phyloP scores from a whole-genome alignment of 2,797 vertebrate species.

The Threskiornis aethiopicus region DNA sequence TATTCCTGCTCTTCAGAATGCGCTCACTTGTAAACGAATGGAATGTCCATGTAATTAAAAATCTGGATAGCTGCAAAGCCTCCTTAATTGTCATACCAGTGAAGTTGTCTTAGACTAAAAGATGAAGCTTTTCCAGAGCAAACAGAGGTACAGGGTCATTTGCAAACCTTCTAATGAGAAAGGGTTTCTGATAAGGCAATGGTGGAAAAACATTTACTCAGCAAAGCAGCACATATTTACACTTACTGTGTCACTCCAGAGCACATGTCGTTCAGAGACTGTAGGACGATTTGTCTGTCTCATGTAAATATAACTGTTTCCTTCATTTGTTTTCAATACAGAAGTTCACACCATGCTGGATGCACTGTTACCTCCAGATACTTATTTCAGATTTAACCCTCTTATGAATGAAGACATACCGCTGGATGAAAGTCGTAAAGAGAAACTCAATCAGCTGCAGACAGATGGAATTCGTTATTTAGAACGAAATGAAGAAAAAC shows the following conservation, averaged over 20 bases:
- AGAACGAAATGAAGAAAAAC: slow-evolving; percentile 91
- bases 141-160: background rate
- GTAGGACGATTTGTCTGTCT: background rate
- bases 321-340: slow-evolving; percentile 68
- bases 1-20: background rate
- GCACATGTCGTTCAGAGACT: background rate
- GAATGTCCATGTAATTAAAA: background rate
- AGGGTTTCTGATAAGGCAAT: background rate
- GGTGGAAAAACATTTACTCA: background rate
- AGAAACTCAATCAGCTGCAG: slow-evolving; percentile 88
- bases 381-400: slow-evolving; percentile 98
- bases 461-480: slow-evolving; percentile 87
- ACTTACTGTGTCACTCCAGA: background rate
- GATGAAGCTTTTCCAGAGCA: background rate
- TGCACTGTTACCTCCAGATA: slow-evolving; percentile 87
- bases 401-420: slow-evolving; percentile 90
- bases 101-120: background rate
- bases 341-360: slow-evolving; percentile 95
- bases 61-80: background rate
- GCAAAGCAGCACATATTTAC: background rate
- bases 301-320: background rate
- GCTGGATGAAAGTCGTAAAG: slow-evolving; percentile 90
- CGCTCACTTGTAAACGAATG: background rate
- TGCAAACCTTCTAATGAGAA: background rate
- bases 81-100: background rate